Percentiles rank a stretch among this genome's conserved stretches.
phyloP scores from a whole-genome alignment of 2,113 vertebrate genomes.

The Catharus bicknelli region DNA sequence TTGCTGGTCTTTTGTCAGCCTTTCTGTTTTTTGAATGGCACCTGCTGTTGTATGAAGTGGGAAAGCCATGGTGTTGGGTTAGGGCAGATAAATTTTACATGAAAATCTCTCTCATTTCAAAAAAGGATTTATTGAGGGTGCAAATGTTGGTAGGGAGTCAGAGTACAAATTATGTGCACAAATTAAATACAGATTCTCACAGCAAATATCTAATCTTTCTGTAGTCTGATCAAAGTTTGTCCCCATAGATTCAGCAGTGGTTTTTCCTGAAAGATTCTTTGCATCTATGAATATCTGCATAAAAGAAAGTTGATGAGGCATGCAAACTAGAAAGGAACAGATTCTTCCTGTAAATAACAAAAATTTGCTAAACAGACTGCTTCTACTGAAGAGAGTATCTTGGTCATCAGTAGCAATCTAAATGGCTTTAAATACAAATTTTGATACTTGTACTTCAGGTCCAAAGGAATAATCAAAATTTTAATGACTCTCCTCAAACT shows the following conservation, averaged over 20 bases:
- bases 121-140: neutral
- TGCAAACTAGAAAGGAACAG: neutral
- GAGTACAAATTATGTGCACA: accelerated
- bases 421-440: neutral
- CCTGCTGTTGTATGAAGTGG: neutral
- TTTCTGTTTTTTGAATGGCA: neutral
- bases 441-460: neutral
- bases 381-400: neutral
- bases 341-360: neutral
- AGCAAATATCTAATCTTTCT: neutral
- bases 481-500: neutral
- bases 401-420: neutral
- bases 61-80: accelerated
- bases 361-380: neutral
- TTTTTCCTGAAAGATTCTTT: neutral
- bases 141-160: neutral
- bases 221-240: neutral
- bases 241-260: neutral
- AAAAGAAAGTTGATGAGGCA: neutral
- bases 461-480: neutral
- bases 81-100: neutral
- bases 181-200: neutral
- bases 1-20: neutral
- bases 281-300: neutral
- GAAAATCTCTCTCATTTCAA: neutral